Evolutionary conservation across 2,797 vertebrate genomes (phyloP), one percentile per base, ranked within the genome.

Genomic region (Scyliorhinus canicula): DNA sequence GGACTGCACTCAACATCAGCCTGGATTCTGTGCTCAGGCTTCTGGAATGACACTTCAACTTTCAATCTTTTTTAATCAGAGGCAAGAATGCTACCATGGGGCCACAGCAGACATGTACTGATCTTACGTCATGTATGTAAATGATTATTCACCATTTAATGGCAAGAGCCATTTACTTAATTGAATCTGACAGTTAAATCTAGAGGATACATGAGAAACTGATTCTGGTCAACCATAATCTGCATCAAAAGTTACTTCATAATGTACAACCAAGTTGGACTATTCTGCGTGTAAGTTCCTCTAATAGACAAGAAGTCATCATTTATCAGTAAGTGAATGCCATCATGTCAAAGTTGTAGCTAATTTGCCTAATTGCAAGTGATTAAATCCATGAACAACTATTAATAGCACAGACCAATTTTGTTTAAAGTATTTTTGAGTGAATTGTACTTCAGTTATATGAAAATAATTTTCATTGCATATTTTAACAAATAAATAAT

Each of bases 191-290:
- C 84, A 52, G 3, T 88, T 88, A 88, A 88, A 88, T 88, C 85
- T 88, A n/a, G 28, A 88, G 85, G 31, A 55, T 88, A 88, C 31
- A 52, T 88, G 50, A 88, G 31, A 57, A 88, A 88, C 52, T 35
- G 85, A 57, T n/a, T 35, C 16, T 88, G 85, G 85, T 88, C 85
- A 57, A 88, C 50, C 85, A 52, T 88, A 88, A 88, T 88, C 47
- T 88, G 16, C 52, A 57, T 55, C 28, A 88, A 88, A 88, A 55
- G 11, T 57, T 88, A 12, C 11, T 88, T 55, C 85, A 88, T 88
- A 3, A 16, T 57, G 52, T 57, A 52, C 35, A 28, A 16, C 57
- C 85, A 88, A 28, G 52, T 35, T 88, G 52, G 55, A 88, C 57
- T 88, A 88, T 88, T 57, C 52, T 24, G 1, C 85, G 3, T 52